Conservation (phyloP, 2,797 vertebrate species). For the Sebastes jordani region DNA sequence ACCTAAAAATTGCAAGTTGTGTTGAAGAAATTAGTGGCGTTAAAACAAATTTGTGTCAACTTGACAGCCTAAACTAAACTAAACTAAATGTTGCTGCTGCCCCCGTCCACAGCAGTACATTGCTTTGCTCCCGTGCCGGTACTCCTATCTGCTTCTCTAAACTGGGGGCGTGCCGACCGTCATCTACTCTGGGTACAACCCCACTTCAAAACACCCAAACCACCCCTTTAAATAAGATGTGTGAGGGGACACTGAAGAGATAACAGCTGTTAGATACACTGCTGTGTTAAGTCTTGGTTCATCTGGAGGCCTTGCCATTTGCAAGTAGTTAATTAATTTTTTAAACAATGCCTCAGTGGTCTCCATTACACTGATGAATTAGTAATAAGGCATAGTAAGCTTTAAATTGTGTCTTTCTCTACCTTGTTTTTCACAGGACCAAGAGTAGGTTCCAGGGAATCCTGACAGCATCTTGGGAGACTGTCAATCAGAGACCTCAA, state of each 20-base stretch:
- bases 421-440: neutral
- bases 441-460: neutral
- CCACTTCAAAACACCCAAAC: neutral
- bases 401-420: neutral
- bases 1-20: too few relatives aligned
- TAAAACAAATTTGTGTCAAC: too few relatives aligned
- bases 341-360: constrained; percentile 1
- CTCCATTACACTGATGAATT: constrained; percentile 13
- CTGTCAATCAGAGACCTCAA: neutral
- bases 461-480: neutral
- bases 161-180: neutral
- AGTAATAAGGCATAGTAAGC: neutral
- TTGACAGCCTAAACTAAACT: too few relatives aligned
- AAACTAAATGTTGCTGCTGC: too few relatives aligned
- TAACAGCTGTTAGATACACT: neutral
- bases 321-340: neutral
- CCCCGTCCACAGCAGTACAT: too few relatives aligned
- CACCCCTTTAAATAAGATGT: neutral
- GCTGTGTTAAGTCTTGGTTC: neutral
- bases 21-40: too few relatives aligned
- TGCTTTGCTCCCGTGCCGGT: too few relatives aligned
- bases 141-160: too few relatives aligned
- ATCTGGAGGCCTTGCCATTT: neutral
- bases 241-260: neutral
- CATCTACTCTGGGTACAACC: neutral